These are phyloP conservation scores for Sula dactylatra DNA, from an alignment of 2,113 vertebrate species.

Conservation along the genomic window DNA sequence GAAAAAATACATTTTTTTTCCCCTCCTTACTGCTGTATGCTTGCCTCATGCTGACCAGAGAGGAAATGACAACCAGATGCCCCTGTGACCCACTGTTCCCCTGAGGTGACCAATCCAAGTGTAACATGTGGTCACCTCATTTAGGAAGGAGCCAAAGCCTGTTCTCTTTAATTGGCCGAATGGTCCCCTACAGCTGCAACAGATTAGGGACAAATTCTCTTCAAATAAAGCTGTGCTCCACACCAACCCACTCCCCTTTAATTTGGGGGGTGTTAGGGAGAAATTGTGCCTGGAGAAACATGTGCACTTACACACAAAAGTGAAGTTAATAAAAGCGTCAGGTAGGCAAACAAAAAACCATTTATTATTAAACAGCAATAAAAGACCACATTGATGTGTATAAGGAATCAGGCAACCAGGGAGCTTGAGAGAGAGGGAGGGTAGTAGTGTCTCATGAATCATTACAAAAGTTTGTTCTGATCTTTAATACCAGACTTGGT, in stretches of 20 bases:
- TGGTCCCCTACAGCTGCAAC: slow-evolving; percentile 84
- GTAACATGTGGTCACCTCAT: slow-evolving; percentile 87
- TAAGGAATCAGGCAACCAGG: background rate
- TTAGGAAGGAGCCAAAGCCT: slow-evolving; percentile 77
- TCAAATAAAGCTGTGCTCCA: slow-evolving; percentile 71
- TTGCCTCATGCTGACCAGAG: slow-evolving; percentile 65
- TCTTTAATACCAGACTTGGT: background rate
- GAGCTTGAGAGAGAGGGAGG: background rate
- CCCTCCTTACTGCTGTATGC: background rate
- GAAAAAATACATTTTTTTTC: background rate
- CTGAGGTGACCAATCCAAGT: slow-evolving; percentile 68
- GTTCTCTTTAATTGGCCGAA: slow-evolving; percentile 82
- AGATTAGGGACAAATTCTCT: slow-evolving; percentile 83
- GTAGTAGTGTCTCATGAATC: background rate
- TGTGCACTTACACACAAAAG: background rate
- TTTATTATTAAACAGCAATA: slow-evolving; percentile 56
- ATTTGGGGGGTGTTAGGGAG: background rate
- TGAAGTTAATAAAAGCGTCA: slow-evolving; percentile 70
- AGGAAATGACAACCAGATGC: slow-evolving; percentile 85
- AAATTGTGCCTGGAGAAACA: slow-evolving; percentile 45
- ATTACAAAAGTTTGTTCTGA: slow-evolving; percentile 30
- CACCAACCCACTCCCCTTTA: background rate
- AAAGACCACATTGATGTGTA: slow-evolving; percentile 25
- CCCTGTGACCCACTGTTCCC: slow-evolving; percentile 68
- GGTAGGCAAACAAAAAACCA: slow-evolving; percentile 60